A percentile compares a stretch with the other conserved stretches of the same genome.
phyloP scores from a whole-genome alignment of 92 coral and sea anemone species.

The Muricea muricata region DNA sequence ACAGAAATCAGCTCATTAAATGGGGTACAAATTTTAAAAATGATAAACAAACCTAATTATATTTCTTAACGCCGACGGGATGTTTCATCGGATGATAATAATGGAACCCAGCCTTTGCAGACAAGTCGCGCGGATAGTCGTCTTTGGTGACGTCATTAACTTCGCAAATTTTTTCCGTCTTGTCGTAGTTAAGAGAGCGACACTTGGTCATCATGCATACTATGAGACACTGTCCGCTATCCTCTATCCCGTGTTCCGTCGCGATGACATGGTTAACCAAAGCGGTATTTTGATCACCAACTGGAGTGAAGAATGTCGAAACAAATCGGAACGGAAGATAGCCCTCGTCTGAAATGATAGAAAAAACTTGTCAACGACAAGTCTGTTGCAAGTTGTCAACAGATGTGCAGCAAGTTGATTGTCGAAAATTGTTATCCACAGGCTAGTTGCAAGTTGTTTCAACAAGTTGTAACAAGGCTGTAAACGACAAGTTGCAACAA shows the following conservation, averaged over 20 bases:
- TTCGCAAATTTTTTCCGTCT: slow-evolving; percentile 8
- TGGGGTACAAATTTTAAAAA: no score
- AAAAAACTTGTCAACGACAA: background rate
- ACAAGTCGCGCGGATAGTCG: slow-evolving; percentile 7
- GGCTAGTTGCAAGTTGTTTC: no score
- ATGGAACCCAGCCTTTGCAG: background rate
- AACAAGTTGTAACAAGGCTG: no score
- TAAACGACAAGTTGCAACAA: no score
- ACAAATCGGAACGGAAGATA: background rate
- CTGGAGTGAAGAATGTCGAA: background rate
- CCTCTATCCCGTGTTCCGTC: slow-evolving; percentile 13
- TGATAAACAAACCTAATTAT: background rate
- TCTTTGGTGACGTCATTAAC: slow-evolving; percentile 9
- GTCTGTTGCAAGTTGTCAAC: no score
- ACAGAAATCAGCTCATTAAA: no score
- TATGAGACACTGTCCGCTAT: background rate
- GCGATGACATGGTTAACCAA: slow-evolving; percentile 11
- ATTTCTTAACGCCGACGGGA: background rate
- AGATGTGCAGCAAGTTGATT: no score
- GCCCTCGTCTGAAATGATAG: background rate
- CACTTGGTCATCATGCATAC: slow-evolving; percentile 34
- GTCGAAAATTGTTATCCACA: no score
- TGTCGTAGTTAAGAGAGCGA: slow-evolving; percentile 6
- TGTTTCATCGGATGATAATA: slow-evolving; percentile 14
- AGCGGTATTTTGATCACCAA: slow-evolving; percentile 27